Evolutionary conservation across 2,113 vertebrate species (phyloP), one percentile per base, ranked within the genome.

Genomic region (Myanophis thanlyinensis): DNA sequence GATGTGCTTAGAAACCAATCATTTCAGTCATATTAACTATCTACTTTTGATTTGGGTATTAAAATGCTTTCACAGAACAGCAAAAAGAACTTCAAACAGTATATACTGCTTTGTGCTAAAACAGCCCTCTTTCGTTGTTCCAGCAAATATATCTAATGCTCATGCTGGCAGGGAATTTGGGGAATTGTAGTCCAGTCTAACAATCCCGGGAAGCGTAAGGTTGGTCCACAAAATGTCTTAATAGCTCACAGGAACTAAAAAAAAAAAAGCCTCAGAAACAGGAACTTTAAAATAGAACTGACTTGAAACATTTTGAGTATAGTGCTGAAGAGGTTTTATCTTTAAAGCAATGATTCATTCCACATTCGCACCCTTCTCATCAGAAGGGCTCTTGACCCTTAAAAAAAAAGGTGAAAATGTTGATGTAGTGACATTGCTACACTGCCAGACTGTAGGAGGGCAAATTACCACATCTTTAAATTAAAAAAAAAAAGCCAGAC

Each of bases 41-140:
- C 94, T 94, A 90, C 90, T 91, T 88, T 94, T 93, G 93, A 91
- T 62, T 86, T 86, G 94, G 91, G 0, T 5, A 73, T 73, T 67
- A 35, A 73, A 80, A 20, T 80, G n/a, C 15, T 80, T 80, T 80
- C 18, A 40, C 1, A 1, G 40, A 80, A 80, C 15, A 80, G 15
- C 67, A 47, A 47, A 44, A 86, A 47, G 22, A 47, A 49, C 25
- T 95, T 94, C 48, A 85, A 93, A 96, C 89, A 87, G 3, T 80
- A 8, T 80, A 40, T 40, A 22, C 18, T 67, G 62, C 62, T 18
- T 35, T 35, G 62, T 5, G 62, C 62, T 67, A 67, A 59, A 67
- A 13, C 11, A 59, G 12, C 62, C 2, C 48, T 62, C 85, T 53
- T 56, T 10, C 4, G 18, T 88, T 67, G 30, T n/a, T 1, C 20